Base-by-base conservation (phyloP, 2,797 vertebrate genomes). In the Gobio occitaniae region DNA sequence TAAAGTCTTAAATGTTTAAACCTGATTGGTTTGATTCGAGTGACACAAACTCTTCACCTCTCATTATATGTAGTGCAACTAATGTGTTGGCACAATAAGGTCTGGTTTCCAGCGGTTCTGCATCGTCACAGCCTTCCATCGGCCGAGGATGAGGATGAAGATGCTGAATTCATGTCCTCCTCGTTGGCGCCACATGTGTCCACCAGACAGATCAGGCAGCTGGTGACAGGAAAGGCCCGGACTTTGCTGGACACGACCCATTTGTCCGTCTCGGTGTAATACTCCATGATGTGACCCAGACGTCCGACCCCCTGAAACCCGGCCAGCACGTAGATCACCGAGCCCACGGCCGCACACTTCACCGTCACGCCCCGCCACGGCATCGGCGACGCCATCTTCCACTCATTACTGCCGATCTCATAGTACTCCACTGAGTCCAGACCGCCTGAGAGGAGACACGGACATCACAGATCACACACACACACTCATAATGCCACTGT, bases 161-260 rank as follows among this genome's bases (percentile, higher is more conserved):
- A 1, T 0, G 88, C 70, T 4, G 94, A 91, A 81, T 93, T 94
- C 90, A 91, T 92, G 89, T 98, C 95, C 77, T 98, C 98, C 81
- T 99, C 97, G 61, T 99, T 99, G 90, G 97, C 98, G 50, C 98
- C 98, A 68, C 98, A 99, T 2, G 97, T 99, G 93, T 99, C 98
- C 69, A 99, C 97, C 85, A 99, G 97, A 86, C 98, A 99, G 92
- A 99, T 99, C 86, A 99, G 95, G 91, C 97, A 98, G 93, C 96
- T 99, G n/a, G 97, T 99, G 90, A 99, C 97, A 0, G 98, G 97
- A 89, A 99, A 99, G 48, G 98, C 97, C 21, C 97, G 95, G 84
- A 98, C 97, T 94, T 99, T 98, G 87, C 94, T 97, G 93, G 97
- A 97, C 54, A 96, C 97, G 65, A 97, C 92, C 98, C 98, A 99